A percentile compares a stretch with the other conserved stretches of the same genome.
These are phyloP conservation scores for Panulirus ornatus DNA, from an alignment of 1,140 invertebrate genomes.

Conservation along the genomic window DNA sequence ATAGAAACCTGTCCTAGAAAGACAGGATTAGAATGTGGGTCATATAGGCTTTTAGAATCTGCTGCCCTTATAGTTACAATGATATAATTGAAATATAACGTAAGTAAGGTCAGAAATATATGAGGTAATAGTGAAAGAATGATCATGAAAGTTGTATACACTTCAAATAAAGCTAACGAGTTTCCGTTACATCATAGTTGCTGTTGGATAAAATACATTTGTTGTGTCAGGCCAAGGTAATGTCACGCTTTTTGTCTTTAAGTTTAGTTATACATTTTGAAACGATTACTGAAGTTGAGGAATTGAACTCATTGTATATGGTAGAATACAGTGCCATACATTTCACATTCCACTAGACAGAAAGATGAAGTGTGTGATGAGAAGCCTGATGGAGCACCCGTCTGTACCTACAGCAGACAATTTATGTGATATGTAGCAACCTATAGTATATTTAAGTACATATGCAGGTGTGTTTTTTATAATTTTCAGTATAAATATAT, in stretches of 20 bases:
- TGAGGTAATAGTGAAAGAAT: too few relatives aligned
- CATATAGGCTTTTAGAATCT: too few relatives aligned
- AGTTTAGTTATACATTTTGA: neutral
- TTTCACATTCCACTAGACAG: neutral
- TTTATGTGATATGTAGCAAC: neutral
- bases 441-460: neutral
- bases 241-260: neutral
- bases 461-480: neutral
- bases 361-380: neutral
- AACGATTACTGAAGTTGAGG: neutral
- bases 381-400: neutral
- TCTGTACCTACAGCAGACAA: neutral
- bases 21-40: too few relatives aligned
- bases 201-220: neutral
- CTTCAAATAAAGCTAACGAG: too few relatives aligned
- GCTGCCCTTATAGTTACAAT: too few relatives aligned
- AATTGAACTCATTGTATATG: neutral
- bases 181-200: too few relatives aligned
- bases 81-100: too few relatives aligned
- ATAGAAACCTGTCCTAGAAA: too few relatives aligned
- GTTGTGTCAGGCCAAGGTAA: neutral
- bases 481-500: neutral
- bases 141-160: too few relatives aligned
- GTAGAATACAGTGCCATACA: neutral
- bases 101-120: too few relatives aligned